Evolutionary conservation across 2,888 invertebrate species (phyloP), one percentile per base, ranked within the genome.

Genomic region (Drosophila histrio): DNA sequence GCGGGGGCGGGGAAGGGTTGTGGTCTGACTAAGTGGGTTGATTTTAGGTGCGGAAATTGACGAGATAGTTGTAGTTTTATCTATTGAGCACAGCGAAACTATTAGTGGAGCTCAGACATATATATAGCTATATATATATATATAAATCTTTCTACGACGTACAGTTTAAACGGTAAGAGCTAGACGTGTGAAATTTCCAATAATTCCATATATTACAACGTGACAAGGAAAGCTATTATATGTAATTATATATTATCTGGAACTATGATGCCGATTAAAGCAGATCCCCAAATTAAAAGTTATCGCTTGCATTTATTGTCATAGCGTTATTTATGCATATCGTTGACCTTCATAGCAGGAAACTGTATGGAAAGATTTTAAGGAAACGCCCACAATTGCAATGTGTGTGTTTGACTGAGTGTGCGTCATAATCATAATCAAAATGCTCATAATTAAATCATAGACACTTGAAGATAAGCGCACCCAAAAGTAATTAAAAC

Each of bases 401-500:
- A 19, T 43, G 19, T 44, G 39, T 52, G 49, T 50, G 15, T 41
- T 3, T 36, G 9, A 21, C 7, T 60, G 53, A 21, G 47, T 49
- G 44, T 77, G 73, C 54, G 62, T 68, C 69, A 73, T 72, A 60
- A 75, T 66, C 30, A 59, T 46, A 57, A 72, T 72, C 63, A 61
- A 53, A 79, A 66, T 61, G 57, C 44, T 58, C 60, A 61, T 79
- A 77, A 77, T 77, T 77, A 79, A 77, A 77, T 79, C 76, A 75
- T 60, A 66, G 66, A 68, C 61, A 69, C 61, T 60, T 49, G 50
- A 34, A 75, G 79, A 78, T 75, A 78, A 76, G 76, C 53, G 57
- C 79, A 50, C 69, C 70, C 57, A 74, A 77, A 62, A 39, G 67
- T 59, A 74, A 72, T 77, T 72, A 77, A 77, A 60, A 30, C 62